Percentiles rank a stretch among this genome's conserved stretches.
Conservation (phyloP, 2,797 vertebrate species). For the Parambassis ranga region DNA sequence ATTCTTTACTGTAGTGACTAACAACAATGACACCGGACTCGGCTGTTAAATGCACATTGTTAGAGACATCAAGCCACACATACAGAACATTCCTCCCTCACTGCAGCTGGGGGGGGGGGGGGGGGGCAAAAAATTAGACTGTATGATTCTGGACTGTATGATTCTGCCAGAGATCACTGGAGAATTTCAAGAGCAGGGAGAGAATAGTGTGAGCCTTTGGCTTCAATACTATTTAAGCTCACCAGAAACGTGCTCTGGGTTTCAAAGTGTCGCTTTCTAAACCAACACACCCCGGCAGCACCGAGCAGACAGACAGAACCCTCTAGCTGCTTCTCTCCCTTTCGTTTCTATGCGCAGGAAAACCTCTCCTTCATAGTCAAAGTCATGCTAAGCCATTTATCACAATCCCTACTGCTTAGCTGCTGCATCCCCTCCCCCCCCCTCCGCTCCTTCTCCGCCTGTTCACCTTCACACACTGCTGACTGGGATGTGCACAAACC, state of each 20-base stretch:
- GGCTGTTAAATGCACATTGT: constrained; percentile 20
- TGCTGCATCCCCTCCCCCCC: constrained; percentile 40
- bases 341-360: constrained; percentile 49
- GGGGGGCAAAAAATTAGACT: too few species aligned
- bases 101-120: not conserved
- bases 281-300: constrained; percentile 37
- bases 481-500: constrained; percentile 20
- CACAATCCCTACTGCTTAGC: constrained; percentile 66
- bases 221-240: constrained; percentile 66
- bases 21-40: constrained; percentile 25
- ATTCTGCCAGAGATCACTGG: constrained; percentile 24
- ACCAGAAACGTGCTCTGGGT: constrained; percentile 69
- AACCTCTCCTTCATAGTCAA: constrained; percentile 73
- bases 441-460: constrained; percentile 21
- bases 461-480: constrained; percentile 71
- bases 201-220: constrained; percentile 52
- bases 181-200: constrained; percentile 59
- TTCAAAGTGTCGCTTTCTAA: constrained; percentile 53
- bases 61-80: constrained; percentile 11
- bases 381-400: constrained; percentile 75
- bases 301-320: constrained; percentile 38
- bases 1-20: constrained; percentile 29
- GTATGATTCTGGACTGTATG: constrained; percentile 3
- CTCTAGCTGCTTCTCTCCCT: constrained; percentile 17
- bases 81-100: constrained; percentile 41